phyloP scores from a whole-genome alignment of 2,113 vertebrate species.

The Corythoichthys haematopterus region DNA sequence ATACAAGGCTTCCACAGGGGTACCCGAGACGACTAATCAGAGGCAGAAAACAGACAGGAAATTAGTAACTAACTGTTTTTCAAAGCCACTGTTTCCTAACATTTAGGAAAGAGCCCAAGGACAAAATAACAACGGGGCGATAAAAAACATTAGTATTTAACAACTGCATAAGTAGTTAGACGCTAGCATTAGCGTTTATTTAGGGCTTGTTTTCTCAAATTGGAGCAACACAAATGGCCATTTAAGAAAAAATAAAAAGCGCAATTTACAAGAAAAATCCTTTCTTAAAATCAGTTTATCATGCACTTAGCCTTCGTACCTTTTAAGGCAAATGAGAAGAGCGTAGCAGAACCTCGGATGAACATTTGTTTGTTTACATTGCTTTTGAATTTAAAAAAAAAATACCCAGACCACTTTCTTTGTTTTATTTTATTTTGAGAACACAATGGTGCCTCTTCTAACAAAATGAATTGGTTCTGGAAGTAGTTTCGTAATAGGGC shows the following conservation, averaged over 20 bases:
- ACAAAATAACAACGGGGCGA: constrained; percentile 41
- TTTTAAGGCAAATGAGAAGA: constrained; percentile 35
- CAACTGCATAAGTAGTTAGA: constrained; percentile 36
- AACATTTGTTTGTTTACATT: not conserved
- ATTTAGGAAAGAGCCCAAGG: constrained; percentile 59
- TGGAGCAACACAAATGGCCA: not conserved
- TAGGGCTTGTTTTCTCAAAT: constrained; percentile 26
- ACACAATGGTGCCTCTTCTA: too few species aligned
- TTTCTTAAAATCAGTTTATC: not conserved
- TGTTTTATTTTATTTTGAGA: too few species aligned
- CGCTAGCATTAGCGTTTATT: constrained; percentile 50
- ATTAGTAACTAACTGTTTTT: constrained; percentile 61
- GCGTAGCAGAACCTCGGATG: not conserved
- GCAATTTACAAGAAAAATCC: not conserved
- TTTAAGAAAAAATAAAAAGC: not conserved
- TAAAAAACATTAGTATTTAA: constrained; percentile 52
- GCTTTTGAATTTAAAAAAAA: too few species aligned
- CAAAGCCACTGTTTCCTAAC: constrained; percentile 57
- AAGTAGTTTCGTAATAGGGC: too few species aligned
- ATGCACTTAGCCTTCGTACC: constrained; percentile 41
- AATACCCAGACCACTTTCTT: too few species aligned
- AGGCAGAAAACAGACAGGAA: constrained; percentile 59
- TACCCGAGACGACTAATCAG: constrained; percentile 66
- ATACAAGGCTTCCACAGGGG: constrained; percentile 62
- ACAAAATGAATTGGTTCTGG: too few species aligned